phyloP scores from a whole-genome alignment of 1,140 invertebrate genomes.

The Cyclargus thomasi region DNA sequence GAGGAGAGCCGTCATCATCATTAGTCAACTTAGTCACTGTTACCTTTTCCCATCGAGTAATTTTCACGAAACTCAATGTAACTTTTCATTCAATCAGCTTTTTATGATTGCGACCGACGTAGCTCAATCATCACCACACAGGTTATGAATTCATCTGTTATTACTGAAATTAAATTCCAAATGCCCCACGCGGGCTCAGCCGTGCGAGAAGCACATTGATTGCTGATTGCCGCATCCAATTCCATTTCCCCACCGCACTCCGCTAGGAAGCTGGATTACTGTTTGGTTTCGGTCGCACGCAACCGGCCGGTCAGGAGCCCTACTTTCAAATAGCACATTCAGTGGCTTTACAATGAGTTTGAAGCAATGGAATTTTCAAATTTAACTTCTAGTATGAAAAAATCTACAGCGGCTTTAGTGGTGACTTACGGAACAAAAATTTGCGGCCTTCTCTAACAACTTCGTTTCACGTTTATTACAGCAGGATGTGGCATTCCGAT shows the following conservation, averaged over 20 bases:
- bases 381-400: too few relatives aligned
- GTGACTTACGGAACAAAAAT: too few relatives aligned
- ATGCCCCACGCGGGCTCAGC: conserved; percentile 6
- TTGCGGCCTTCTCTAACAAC: too few relatives aligned
- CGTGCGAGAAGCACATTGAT: conserved; percentile 18
- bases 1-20: neutral
- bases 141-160: neutral
- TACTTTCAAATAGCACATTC: too few relatives aligned
- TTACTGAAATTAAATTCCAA: conserved; percentile 7
- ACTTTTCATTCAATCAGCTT: neutral
- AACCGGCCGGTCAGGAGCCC: neutral
- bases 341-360: too few relatives aligned
- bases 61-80: neutral
- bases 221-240: conserved; percentile 16
- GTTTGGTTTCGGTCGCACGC: conserved; percentile 5
- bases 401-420: too few relatives aligned
- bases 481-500: too few relatives aligned
- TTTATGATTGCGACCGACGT: neutral
- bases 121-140: neutral
- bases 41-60: too few relatives aligned
- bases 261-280: conserved; percentile 6
- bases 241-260: conserved; percentile 15
- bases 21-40: neutral
- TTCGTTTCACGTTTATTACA: too few relatives aligned
- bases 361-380: too few relatives aligned